Evolutionary conservation across 2,888 invertebrate species (phyloP), one percentile per base, ranked within the genome.

Genomic region (Eupithecia subumbrata): DNA sequence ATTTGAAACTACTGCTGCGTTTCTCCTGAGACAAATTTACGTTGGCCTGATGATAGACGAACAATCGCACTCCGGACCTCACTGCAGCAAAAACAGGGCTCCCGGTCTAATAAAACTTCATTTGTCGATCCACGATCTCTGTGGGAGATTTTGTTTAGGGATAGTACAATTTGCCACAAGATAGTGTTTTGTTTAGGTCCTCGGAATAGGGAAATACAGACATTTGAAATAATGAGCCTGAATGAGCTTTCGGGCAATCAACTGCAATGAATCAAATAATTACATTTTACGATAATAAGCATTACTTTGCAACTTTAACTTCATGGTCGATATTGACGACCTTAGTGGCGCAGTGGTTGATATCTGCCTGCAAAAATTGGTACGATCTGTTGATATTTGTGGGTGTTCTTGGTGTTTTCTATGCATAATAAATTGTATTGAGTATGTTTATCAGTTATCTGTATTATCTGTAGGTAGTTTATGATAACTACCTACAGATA

Each of bases 11-110:
- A 88, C 87, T 86, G 84, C 84, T 87, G 85, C 91, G 90, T 87
- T 89, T 91, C 89, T 88, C 80, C 73, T 71, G 72, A 82, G 92
- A 92, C 92, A 91, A 92, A 92, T 93, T 92, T 92, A 93, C 90
- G 92, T 91, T 87, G 85, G 84, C 85, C 83, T 83, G 86, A 89
- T 88, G 90, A 90, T 89, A 90, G 89, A 88, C 88, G 87, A 89
- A 91, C 90, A 89, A 88, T 90, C 84, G 84, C 79, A 82, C 83
- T 81, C 82, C 83, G 84, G 87, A 87, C 86, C 83, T 82, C 81
- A 84, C 82, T 85, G 69, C 85, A 86, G 83, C 84, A 86, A 78
- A 79, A 82, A 80, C 83, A 80, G 76, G 84, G 82, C 84, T 84
- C 77, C 80, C 16, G 37, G 69, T 84, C 80, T 83, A 88, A 89